Base-by-base conservation (phyloP, 2,113 vertebrate species). In the Mungos mungo region DNA sequence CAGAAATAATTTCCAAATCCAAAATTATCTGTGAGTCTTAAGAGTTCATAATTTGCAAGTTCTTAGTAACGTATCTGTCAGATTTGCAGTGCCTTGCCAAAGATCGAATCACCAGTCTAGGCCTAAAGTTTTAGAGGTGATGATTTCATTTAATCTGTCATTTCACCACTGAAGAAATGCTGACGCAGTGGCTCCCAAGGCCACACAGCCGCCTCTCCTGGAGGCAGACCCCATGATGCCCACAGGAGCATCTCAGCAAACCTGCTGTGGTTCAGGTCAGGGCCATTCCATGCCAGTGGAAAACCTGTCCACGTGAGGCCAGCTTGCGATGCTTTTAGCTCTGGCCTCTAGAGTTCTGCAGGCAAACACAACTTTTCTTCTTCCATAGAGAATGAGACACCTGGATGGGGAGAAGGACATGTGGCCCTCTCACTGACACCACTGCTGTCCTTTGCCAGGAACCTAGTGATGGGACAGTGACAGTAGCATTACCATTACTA, bases 21-120 rank as follows among this genome's bases (percentile, higher is more conserved):
- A 84, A 54, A 97, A 94, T 74, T 96, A 47, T 94, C 88, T 69
- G 38, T 47, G 52, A 79, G 54, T 80, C 88, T 97, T 90, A 47
- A 88, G 72, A 80, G 16, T 88, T 92, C 50, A 50, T 74, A 19
- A 68, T 94, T 79, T 69, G 27, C 87, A 23, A 18, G 13, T 92
- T 38, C 16, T 94, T 92, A 11, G 74, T 72, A 95, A 86, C 52
- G 81, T 25, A n/a, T 52, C 74, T 90, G 74, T 50, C 68, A 65
- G 45, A 94, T 84, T 65, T 47, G 18, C 12, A 2, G 23, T 68
- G 72, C 27, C 65, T 71, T 88, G 31, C 35, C 35, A 85, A 80
- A 65, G 18, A 89, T 69, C 41, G 93, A 68, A 80, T 71, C 52
- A 80, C 19, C 69, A 15, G 63, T 33, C 3, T 50, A 69, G 71